Percentiles rank a stretch among this genome's conserved stretches.
These are phyloP conservation scores for Amazona guildingii DNA, from an alignment of 2,113 vertebrate species.

Conservation along the genomic window DNA sequence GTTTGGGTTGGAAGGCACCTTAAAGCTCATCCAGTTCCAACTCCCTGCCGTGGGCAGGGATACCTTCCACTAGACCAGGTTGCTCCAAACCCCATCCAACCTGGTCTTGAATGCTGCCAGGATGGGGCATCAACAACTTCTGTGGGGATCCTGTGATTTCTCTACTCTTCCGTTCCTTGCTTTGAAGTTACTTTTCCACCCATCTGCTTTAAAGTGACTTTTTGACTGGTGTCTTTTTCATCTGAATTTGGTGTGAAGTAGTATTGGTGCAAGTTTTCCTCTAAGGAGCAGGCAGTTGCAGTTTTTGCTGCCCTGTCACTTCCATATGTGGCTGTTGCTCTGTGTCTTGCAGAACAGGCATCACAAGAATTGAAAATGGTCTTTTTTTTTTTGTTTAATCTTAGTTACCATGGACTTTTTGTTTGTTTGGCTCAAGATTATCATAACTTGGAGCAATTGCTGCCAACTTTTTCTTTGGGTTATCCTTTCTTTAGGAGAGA, in stretches of 20 bases:
- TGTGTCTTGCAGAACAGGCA: not conserved
- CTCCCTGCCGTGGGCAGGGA: not conserved
- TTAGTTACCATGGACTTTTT: not conserved
- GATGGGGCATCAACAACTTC: not conserved
- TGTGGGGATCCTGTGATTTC: not conserved
- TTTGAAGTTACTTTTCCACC: not conserved
- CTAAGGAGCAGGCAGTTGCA: not conserved
- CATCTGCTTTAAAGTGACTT: not conserved
- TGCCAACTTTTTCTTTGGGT: not conserved
- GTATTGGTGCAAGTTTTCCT: not conserved
- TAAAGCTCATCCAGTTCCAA: not conserved
- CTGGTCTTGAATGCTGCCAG: not conserved
- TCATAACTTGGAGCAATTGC: not conserved
- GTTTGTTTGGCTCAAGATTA: not conserved
- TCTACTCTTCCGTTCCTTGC: not conserved
- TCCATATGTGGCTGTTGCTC: not conserved
- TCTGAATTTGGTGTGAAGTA: not conserved
- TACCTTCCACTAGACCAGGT: not conserved
- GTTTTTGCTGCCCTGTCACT: not conserved
- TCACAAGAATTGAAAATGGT: not conserved
- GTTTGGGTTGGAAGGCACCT: not conserved
- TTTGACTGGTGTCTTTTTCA: not conserved
- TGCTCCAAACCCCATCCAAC: not conserved
- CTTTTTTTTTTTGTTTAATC: not conserved
- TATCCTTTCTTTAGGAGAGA: not conserved